Base-by-base conservation (phyloP, 1,140 invertebrate species). In the Glomeris maerens region DNA sequence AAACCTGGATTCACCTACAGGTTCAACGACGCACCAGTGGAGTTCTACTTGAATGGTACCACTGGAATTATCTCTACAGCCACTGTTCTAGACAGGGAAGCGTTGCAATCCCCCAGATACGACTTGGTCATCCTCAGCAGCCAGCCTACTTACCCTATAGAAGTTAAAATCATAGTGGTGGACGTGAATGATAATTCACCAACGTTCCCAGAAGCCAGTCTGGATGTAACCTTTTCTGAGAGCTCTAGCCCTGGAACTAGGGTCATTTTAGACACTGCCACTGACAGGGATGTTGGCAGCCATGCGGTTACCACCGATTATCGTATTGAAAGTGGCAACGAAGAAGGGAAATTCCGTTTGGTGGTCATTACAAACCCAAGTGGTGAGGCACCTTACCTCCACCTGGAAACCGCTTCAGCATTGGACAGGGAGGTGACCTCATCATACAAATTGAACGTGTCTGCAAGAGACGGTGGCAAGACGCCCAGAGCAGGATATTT, bases 121-220 rank as follows among this genome's bases (percentile, higher is more conserved):
- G 87, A 91, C 60, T 72, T 92, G 46, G 87, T 93, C 17, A 81
- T 92, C 2, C 69, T 92, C 17, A 91, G 86, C 7, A 90, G 84
- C 61, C 86, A 90, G 61, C 87, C 89, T 2, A 92, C 87, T 0
- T 92, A 92, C 66, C 88, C 88, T 0, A 87, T 93, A 48, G 88
- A 92, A 66, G 87, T 94, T 10, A 72, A 85, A 51, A 85, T 93
- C 52, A 68, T 80, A 13, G 83, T 94, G 1, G 65, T 80, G 0
- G 88, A 94, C 64, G 75, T 90, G 20, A 93, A 93, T 65, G 89
- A 93, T 66, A 89, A 93, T 68, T 73, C 80, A 23, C 87, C 88
- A 0, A 78, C 82, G 64, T 91, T 94, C 70, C 89, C 87, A 1
- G 90, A 95, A 62, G 75, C 81, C 0, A 80, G 78, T 53, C 85